Conservation (phyloP, 2,113 vertebrate genomes). For the Colaptes auratus region DNA sequence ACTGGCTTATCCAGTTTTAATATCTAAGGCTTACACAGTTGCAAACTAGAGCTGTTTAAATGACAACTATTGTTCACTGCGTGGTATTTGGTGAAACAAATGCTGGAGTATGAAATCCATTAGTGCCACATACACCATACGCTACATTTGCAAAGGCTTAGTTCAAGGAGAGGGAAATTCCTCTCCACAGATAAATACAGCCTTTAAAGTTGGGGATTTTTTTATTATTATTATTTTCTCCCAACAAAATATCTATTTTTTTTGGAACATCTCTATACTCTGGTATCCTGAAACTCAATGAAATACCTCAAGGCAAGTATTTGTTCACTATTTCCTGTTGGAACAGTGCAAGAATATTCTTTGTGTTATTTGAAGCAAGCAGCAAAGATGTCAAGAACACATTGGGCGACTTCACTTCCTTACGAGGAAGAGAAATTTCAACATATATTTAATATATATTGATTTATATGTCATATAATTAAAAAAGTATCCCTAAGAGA, state of each 20-base stretch:
- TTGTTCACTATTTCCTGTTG: conserved; percentile 63
- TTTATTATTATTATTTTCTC: neutral
- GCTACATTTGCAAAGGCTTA: conserved; percentile 21
- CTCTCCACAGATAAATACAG: neutral
- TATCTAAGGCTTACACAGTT: conserved; percentile 15
- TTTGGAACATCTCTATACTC: conserved; percentile 18
- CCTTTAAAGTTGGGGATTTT: neutral
- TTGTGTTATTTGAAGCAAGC: conserved; percentile 34
- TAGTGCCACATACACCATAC: neutral
- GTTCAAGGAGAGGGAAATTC: neutral
- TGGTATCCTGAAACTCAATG: conserved; percentile 45
- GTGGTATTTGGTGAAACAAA: conserved; percentile 11
- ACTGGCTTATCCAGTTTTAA: neutral
- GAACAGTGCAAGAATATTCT: conserved; percentile 54
- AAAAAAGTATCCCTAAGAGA: neutral
- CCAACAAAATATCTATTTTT: neutral
- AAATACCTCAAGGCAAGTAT: conserved; percentile 61
- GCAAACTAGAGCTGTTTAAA: conserved; percentile 1
- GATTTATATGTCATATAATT: neutral
- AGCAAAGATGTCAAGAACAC: conserved; percentile 25
- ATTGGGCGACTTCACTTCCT: conserved; percentile 13
- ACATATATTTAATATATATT: conserved; percentile 2
- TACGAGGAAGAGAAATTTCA: conserved; percentile 1
- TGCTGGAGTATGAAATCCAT: conserved; percentile 21
- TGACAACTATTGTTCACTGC: conserved; percentile 7